These are phyloP conservation scores for Micrasema longulum DNA, from an alignment of 1,140 invertebrate genomes.

Conservation along the genomic window DNA sequence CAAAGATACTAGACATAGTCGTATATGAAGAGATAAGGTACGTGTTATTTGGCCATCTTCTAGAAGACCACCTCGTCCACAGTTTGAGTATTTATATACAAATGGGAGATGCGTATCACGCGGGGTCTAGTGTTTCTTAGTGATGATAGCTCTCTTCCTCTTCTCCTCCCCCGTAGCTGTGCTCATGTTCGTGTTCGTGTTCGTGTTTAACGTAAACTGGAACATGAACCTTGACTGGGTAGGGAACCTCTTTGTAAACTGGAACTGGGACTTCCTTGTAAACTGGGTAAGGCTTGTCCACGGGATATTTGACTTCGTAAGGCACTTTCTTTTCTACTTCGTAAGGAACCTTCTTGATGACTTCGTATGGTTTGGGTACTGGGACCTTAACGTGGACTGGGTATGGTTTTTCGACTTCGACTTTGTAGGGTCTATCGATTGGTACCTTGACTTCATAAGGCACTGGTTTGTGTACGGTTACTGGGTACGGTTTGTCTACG, in stretches of 20 bases:
- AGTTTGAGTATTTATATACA: slow-evolving; percentile 43
- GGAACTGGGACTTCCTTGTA: slow-evolving; percentile 64
- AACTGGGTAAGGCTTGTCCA: slow-evolving; percentile 72
- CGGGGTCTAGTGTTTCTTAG: too few species aligned
- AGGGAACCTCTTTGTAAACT: slow-evolving; percentile 69
- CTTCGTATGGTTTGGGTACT: slow-evolving; percentile 69
- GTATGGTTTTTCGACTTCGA: slow-evolving; percentile 69
- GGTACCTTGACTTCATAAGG: slow-evolving; percentile 73
- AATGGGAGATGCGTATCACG: too few species aligned
- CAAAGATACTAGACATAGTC: slow-evolving; percentile 14
- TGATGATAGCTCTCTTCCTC: too few species aligned
- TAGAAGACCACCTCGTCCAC: slow-evolving; percentile 33
- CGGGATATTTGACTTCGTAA: slow-evolving; percentile 72
- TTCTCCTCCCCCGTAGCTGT: slow-evolving; percentile 14
- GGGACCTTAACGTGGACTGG: slow-evolving; percentile 69
- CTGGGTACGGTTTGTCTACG: slow-evolving; percentile 73
- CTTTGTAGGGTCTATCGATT: slow-evolving; percentile 67
- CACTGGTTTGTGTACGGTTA: slow-evolving; percentile 73
- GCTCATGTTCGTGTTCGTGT: slow-evolving; percentile 54
- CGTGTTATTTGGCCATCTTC: slow-evolving; percentile 39
- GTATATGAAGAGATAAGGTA: slow-evolving; percentile 44
- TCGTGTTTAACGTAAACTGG: slow-evolving; percentile 60
- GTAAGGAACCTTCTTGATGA: slow-evolving; percentile 71
- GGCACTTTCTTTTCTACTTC: slow-evolving; percentile 75
- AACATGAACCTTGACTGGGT: slow-evolving; percentile 68